Conservation (phyloP, 2,797 vertebrate genomes). For the Petrocephalus sullivani region DNA sequence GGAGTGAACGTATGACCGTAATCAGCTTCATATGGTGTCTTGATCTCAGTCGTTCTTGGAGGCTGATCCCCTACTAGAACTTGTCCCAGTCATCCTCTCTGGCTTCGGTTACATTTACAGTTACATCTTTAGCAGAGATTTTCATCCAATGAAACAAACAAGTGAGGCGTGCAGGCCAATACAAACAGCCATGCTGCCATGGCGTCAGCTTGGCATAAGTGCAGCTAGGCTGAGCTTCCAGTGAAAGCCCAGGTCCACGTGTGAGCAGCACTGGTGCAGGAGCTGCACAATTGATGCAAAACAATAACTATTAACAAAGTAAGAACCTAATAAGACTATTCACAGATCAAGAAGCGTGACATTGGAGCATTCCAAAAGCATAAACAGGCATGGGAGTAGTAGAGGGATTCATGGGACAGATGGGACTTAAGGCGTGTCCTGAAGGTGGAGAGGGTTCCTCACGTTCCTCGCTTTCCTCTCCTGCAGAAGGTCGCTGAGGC, state of each 20-base stretch:
- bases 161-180: not conserved
- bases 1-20: not conserved
- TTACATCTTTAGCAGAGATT: not conserved
- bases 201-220: not conserved
- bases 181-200: not conserved
- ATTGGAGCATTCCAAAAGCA: not conserved
- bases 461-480: slow-evolving; percentile 36
- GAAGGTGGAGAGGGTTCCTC: not conserved
- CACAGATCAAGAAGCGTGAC: not conserved
- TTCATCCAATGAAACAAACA: not conserved
- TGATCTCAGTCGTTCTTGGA: not conserved
- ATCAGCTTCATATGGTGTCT: not conserved
- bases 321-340: not conserved
- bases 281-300: not conserved
- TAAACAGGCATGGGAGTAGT: not conserved
- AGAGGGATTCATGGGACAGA: not conserved
- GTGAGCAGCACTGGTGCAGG: not conserved
- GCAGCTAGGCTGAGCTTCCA: not conserved
- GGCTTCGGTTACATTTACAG: not conserved
- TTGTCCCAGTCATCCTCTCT: not conserved
- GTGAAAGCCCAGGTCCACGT: not conserved
- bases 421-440: not conserved
- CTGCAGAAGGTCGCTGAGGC: slow-evolving; percentile 20
- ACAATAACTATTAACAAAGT: not conserved
- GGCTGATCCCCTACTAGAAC: not conserved